These are phyloP conservation scores for Emmelina monodactyla DNA, from an alignment of 2,888 invertebrate species.

Conservation along the genomic window DNA sequence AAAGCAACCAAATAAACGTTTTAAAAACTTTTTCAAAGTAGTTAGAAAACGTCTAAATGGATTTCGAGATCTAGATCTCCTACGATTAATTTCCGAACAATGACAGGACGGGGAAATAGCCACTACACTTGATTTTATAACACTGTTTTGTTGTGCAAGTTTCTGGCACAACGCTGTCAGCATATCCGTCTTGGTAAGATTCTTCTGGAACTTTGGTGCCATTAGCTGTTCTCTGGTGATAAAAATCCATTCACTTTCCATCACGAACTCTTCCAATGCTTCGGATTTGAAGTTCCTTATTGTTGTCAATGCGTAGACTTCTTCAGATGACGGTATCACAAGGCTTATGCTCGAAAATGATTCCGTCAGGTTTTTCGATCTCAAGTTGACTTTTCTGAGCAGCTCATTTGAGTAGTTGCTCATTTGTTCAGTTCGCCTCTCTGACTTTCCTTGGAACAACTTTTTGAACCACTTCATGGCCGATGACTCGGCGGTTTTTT, in stretches of 20 bases:
- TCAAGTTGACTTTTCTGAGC: too few species aligned
- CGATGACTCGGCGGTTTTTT: conserved; percentile 66
- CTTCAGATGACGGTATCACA: conserved; percentile 22
- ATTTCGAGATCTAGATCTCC: conserved; percentile 9
- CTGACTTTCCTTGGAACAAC: conserved; percentile 66
- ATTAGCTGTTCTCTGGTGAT: conserved; percentile 33
- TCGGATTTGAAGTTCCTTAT: conserved; percentile 43
- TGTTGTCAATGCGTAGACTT: conserved; percentile 44
- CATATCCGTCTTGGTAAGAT: conserved; percentile 28
- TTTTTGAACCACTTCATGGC: conserved; percentile 73
- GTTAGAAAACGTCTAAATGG: conserved; percentile 22
- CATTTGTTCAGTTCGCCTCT: conserved; percentile 34
- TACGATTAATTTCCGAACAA: conserved; percentile 26
- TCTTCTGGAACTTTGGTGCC: conserved; percentile 40
- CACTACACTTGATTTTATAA: conserved; percentile 25
- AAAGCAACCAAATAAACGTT: conserved; percentile 20
- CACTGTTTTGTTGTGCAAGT: conserved; percentile 24
- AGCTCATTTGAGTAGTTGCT: too few species aligned
- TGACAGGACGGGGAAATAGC: conserved; percentile 42
- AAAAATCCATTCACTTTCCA: conserved; percentile 51
- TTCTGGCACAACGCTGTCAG: conserved; percentile 35
- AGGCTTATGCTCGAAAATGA: conserved; percentile 18
- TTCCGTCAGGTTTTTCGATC: too few species aligned
- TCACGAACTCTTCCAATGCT: conserved; percentile 33
- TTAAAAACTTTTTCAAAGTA: conserved; percentile 19